Percentiles rank a stretch among this genome's conserved stretches.
Evolutionary conservation across 2,113 vertebrate genomes (phyloP).

Genomic region (Mola mola): DNA sequence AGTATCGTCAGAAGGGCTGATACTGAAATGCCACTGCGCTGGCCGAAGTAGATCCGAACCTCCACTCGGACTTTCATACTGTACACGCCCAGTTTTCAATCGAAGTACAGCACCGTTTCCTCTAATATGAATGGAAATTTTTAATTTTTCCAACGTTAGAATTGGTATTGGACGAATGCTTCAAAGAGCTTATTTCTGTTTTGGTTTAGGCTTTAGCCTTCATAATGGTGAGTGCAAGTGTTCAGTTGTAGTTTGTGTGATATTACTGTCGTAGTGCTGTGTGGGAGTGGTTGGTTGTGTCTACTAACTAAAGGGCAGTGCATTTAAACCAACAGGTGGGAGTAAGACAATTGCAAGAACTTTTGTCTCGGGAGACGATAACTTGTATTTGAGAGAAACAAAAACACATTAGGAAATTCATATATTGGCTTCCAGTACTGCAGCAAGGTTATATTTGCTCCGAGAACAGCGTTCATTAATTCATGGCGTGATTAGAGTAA

Average conservation of each 20-base stretch:
- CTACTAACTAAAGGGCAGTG: too few species aligned
- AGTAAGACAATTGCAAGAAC: too few species aligned
- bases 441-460: too few species aligned
- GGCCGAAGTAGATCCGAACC: constrained; percentile 47
- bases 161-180: neutral
- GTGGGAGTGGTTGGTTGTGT: too few species aligned
- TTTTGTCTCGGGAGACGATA: too few species aligned
- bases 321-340: constrained; percentile 32
- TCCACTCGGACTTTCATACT: constrained; percentile 19
- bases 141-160: too few species aligned
- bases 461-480: too few species aligned
- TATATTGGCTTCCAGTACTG: too few species aligned
- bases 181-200: too few species aligned
- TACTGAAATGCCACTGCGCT: constrained; percentile 61
- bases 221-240: too few species aligned
- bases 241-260: constrained; percentile 26
- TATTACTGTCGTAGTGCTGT: constrained; percentile 16
- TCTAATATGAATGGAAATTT: neutral
- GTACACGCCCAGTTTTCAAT: constrained; percentile 3
- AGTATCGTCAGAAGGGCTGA: constrained; percentile 51
- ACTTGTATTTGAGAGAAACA: neutral
- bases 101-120: constrained; percentile 12
- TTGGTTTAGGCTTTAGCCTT: too few species aligned
- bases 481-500: too few species aligned
- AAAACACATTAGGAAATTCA: neutral